These are phyloP conservation scores for Phragmatobia fuliginosa DNA, from an alignment of 2,888 invertebrate species.

Conservation along the genomic window DNA sequence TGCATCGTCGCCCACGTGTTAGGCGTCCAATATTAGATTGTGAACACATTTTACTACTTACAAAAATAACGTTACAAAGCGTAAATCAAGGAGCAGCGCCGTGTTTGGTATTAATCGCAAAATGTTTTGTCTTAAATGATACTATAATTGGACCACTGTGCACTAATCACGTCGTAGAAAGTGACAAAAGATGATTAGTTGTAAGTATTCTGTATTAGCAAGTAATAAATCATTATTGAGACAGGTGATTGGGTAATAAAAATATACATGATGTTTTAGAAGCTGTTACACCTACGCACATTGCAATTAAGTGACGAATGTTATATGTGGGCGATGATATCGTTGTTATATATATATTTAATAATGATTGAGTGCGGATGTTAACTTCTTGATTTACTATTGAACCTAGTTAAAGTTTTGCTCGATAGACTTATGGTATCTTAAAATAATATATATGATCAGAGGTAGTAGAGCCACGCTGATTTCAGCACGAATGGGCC, in stretches of 20 bases:
- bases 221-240: constrained; percentile 14
- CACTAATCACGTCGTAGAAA: constrained; percentile 2
- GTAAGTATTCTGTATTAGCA: constrained; percentile 18
- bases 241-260: constrained; percentile 22
- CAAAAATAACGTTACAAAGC: constrained; percentile 53
- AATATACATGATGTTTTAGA: constrained; percentile 13
- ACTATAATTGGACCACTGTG: constrained; percentile 27
- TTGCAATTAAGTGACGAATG: constrained; percentile 14
- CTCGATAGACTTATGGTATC: background rate
- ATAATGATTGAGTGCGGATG: constrained; percentile 8
- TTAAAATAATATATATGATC: no score
- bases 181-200: constrained; percentile 9
- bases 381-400: background rate
- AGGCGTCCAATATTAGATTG: constrained; percentile 58
- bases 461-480: no score
- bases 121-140: constrained; percentile 24
- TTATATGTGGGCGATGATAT: constrained; percentile 14
- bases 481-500: no score
- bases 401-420: background rate
- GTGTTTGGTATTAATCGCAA: constrained; percentile 17
- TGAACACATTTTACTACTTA: constrained; percentile 53
- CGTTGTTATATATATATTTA: constrained; percentile 9
- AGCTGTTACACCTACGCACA: constrained; percentile 17
- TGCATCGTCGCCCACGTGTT: constrained; percentile 64
- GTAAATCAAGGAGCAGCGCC: constrained; percentile 33